Evolutionary conservation across 2,113 vertebrate species (phyloP).

Genomic region (Xerus inauris): DNA sequence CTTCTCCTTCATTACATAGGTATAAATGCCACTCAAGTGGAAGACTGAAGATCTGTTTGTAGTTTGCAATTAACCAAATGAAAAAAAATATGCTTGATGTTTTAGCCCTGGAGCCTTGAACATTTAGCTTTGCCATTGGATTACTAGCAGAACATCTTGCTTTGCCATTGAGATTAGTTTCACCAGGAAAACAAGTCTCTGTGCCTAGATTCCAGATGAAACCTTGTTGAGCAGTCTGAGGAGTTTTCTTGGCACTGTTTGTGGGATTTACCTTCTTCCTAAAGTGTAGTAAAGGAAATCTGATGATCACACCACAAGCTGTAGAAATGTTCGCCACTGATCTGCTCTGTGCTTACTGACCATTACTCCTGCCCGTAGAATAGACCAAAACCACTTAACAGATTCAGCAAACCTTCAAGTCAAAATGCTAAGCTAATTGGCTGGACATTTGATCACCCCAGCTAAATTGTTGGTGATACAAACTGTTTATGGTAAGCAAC

Average conservation of each 20-base stretch:
- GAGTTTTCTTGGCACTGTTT: background rate
- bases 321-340: background rate
- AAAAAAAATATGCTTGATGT: background rate
- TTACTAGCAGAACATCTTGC: background rate
- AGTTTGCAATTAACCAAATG: background rate
- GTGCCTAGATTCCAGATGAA: background rate
- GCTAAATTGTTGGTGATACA: constrained; percentile 59
- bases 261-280: background rate
- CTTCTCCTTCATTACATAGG: background rate
- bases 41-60: background rate
- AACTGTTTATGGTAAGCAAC: constrained; percentile 36
- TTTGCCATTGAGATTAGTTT: background rate
- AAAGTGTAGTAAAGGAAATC: background rate
- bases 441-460: constrained; percentile 17
- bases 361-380: background rate
- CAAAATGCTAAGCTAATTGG: background rate
- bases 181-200: background rate
- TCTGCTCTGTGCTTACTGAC: background rate
- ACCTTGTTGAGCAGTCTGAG: background rate
- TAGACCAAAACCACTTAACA: background rate
- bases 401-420: background rate
- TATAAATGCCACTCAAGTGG: background rate
- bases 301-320: background rate
- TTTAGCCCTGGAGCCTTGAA: background rate
- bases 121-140: background rate